These are phyloP conservation scores for Cryptophagus acutangulus DNA, from an alignment of 2,888 invertebrate genomes.

Conservation along the genomic window DNA sequence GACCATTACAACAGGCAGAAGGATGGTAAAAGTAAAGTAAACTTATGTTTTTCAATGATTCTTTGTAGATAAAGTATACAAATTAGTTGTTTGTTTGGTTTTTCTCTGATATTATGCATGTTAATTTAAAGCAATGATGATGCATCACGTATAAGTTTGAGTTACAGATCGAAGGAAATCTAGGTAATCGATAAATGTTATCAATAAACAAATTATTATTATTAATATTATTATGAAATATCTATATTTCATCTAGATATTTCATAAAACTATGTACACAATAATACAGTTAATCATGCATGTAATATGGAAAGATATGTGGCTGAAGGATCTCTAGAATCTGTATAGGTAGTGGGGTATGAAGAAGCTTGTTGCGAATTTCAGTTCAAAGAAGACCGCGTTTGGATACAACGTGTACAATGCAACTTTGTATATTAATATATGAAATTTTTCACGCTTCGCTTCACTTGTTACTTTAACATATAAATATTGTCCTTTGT, in stretches of 20 bases:
- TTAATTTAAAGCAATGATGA: no score
- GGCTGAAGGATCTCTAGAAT: constrained; percentile 28
- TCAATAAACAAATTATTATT: no score
- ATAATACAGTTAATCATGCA: constrained; percentile 41
- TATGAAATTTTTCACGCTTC: constrained; percentile 44
- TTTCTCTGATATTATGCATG: no score
- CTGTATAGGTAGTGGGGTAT: constrained; percentile 20
- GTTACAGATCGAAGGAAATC: no score
- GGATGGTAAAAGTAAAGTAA: no score
- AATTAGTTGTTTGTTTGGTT: no score
- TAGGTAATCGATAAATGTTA: no score
- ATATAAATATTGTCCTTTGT: constrained; percentile 43
- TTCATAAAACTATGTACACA: constrained; percentile 34
- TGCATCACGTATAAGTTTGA: no score
- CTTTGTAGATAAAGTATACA: no score
- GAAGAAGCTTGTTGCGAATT: constrained; percentile 38
- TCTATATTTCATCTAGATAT: constrained; percentile 32
- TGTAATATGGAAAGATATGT: constrained; percentile 39
- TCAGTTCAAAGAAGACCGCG: constrained; percentile 39
- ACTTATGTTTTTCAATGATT: no score
- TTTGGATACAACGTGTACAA: constrained; percentile 38
- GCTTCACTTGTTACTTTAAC: constrained; percentile 42
- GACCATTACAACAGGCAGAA: no score
- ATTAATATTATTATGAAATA: constrained; percentile 20
- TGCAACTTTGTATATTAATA: constrained; percentile 46